A percentile compares a stretch with the other conserved stretches of the same genome.
These are phyloP conservation scores for Odontocolon sp. DNA, from an alignment of 2,888 invertebrate genomes.

Conservation along the genomic window DNA sequence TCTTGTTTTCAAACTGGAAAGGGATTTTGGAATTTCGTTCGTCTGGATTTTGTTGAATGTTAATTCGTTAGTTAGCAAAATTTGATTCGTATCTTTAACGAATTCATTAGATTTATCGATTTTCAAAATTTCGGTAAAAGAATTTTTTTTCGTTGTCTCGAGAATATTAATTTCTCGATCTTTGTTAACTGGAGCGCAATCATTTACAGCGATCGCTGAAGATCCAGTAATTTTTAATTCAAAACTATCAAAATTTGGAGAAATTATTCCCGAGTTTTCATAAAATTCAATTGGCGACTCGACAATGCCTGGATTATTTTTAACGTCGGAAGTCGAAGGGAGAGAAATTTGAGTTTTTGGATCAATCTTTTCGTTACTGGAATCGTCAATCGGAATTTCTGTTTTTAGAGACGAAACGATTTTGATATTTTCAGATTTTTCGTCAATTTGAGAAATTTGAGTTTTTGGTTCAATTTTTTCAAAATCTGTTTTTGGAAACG, in stretches of 20 bases:
- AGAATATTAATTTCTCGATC: not conserved
- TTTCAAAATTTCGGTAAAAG: not conserved
- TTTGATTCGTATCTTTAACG: not conserved
- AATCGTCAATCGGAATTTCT: no score
- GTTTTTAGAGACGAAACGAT: no score
- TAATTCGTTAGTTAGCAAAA: not conserved
- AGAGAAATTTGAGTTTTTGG: not conserved
- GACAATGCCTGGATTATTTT: not conserved
- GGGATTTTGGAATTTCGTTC: not conserved
- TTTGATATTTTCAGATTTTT: not conserved
- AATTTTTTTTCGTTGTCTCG: not conserved
- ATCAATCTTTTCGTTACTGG: not conserved
- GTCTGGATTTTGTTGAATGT: not conserved
- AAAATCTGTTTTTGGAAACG: no score
- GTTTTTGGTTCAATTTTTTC: not conserved
- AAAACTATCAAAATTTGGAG: slow-evolving; percentile 64
- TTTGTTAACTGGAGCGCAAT: slow-evolving; percentile 66
- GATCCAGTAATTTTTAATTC: slow-evolving; percentile 73
- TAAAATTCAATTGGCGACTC: not conserved
- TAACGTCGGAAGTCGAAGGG: not conserved
- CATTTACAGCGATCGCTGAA: slow-evolving; percentile 70
- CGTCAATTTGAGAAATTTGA: not conserved
- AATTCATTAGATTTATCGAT: not conserved
- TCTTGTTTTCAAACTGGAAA: slow-evolving; percentile 61
- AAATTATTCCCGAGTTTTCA: not conserved